These are phyloP conservation scores for Ylistrum balloti DNA, from an alignment of 1,140 invertebrate genomes.

Conservation along the genomic window DNA sequence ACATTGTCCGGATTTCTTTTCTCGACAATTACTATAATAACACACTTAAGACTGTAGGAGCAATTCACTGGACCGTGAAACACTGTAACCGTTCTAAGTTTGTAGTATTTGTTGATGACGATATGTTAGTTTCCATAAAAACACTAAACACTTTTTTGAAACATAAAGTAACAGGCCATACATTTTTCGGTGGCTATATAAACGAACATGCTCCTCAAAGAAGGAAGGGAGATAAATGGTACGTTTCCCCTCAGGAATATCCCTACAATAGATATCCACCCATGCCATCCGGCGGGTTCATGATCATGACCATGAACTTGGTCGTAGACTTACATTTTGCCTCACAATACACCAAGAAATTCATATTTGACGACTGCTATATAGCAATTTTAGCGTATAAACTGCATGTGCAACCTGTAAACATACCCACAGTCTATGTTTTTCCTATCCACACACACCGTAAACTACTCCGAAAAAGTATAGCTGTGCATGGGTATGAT, in stretches of 20 bases:
- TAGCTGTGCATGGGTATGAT: background rate
- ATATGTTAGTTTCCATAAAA: background rate
- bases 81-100: background rate
- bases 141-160: background rate
- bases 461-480: background rate
- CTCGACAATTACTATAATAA: background rate
- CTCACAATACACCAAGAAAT: background rate
- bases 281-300: background rate
- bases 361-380: background rate
- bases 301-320: conserved; percentile 10
- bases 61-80: conserved; percentile 28
- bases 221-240: background rate
- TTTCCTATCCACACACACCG: background rate
- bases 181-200: background rate
- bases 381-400: background rate
- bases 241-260: background rate
- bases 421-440: background rate
- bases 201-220: background rate
- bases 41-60: background rate
- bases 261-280: background rate
- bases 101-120: conserved; percentile 5
- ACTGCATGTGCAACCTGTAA: background rate
- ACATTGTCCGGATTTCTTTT: background rate
- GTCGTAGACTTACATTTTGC: background rate
- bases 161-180: background rate